phyloP scores from a whole-genome alignment of 2,888 invertebrate genomes.

The Pomacea canaliculata region DNA sequence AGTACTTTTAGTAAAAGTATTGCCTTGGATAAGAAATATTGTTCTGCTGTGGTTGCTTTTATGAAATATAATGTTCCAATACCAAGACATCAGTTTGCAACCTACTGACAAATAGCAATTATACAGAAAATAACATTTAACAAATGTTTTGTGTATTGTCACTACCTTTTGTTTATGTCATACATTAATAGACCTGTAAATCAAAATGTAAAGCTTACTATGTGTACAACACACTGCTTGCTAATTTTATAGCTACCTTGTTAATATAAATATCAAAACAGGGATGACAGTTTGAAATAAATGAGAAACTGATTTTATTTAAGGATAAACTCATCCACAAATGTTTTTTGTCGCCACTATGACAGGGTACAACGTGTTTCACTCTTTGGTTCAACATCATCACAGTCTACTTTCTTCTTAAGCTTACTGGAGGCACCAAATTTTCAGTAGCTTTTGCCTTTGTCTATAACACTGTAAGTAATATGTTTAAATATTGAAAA shows the following conservation, averaged over 20 bases:
- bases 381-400: conserved; percentile 82
- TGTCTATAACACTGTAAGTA: conserved; percentile 81
- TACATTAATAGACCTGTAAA: too few relatives aligned
- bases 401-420: conserved; percentile 79
- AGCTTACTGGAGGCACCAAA: conserved; percentile 77
- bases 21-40: background rate
- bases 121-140: too few relatives aligned
- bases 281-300: too few relatives aligned
- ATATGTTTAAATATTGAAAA: background rate
- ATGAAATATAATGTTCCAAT: background rate
- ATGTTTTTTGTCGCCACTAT: conserved; percentile 19
- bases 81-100: background rate
- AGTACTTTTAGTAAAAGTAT: background rate
- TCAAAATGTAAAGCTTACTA: too few relatives aligned
- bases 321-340: too few relatives aligned
- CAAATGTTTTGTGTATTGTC: too few relatives aligned
- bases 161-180: too few relatives aligned
- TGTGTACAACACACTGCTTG: too few relatives aligned
- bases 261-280: too few relatives aligned
- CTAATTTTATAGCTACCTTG: too few relatives aligned
- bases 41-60: background rate
- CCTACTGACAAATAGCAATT: background rate
- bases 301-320: too few relatives aligned
- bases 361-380: conserved; percentile 78
- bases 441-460: conserved; percentile 80